phyloP scores from a whole-genome alignment of 2,888 invertebrate genomes.

The Temnothorax rugatulus region DNA sequence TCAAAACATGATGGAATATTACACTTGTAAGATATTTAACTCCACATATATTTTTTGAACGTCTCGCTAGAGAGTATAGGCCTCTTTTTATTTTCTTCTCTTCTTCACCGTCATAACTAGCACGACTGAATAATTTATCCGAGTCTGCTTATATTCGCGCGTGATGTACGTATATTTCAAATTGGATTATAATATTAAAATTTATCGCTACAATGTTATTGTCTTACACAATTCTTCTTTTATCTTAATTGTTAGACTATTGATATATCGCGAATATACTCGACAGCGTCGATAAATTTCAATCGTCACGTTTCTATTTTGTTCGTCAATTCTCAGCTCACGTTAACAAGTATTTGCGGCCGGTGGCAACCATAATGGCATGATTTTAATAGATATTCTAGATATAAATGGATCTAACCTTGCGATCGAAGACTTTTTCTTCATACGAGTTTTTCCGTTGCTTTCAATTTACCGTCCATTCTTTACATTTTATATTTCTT shows the following conservation, averaged over 20 bases:
- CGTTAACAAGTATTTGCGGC: background rate
- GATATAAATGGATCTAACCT: constrained; percentile 36
- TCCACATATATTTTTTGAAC: background rate
- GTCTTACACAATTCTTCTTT: background rate
- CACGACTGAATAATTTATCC: background rate
- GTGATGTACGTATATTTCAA: background rate
- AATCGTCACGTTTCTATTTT: constrained; percentile 8
- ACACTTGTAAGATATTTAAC: constrained; percentile 93
- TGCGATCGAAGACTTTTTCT: constrained; percentile 10
- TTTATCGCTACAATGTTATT: background rate
- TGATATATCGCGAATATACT: background rate
- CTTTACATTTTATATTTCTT: constrained; percentile 9
- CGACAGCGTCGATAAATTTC: background rate
- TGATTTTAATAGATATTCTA: constrained; percentile 25
- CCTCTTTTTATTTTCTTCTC: background rate
- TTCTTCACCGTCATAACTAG: background rate
- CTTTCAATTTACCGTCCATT: constrained; percentile 21
- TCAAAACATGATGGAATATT: constrained; percentile 99
- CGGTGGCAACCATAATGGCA: background rate
- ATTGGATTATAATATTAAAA: background rate
- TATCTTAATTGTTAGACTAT: background rate
- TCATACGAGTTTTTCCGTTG: background rate
- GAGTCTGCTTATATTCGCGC: background rate
- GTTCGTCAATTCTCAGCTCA: background rate
- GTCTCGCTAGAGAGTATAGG: background rate